phyloP scores from a whole-genome alignment of 2,888 invertebrate genomes.

The Pristionchus fissidentatus region DNA sequence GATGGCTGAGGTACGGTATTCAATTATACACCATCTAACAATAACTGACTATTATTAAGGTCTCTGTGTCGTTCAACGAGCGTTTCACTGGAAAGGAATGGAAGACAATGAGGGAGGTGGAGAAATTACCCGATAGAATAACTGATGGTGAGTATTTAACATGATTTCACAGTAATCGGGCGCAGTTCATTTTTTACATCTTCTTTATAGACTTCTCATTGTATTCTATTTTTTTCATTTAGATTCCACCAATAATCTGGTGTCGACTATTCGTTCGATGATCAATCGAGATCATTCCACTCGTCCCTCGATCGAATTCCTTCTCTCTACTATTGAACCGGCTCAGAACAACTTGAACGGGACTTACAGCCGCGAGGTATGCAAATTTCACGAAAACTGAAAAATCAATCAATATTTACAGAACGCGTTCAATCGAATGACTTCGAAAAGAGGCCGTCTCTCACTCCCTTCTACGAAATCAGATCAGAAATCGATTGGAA shows the following conservation, averaged over 20 bases:
- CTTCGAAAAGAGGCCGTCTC: not conserved
- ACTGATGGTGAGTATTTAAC: not conserved
- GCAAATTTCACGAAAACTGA: not conserved
- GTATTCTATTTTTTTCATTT: not conserved
- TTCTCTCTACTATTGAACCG: not conserved
- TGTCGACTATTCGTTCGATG: not conserved
- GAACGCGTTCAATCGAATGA: not conserved
- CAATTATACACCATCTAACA: no score
- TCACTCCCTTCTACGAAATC: not conserved
- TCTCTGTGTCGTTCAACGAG: not conserved
- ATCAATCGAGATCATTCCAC: not conserved
- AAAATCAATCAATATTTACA: not conserved
- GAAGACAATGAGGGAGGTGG: not conserved
- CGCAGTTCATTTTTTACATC: not conserved
- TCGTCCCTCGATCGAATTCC: not conserved
- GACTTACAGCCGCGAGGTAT: not conserved
- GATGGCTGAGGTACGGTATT: constrained; percentile 22
- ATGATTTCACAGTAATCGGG: no score
- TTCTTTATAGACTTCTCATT: not conserved
- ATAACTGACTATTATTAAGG: not conserved
- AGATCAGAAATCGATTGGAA: not conserved
- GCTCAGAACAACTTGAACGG: not conserved
- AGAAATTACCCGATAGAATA: not conserved
- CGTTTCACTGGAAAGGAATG: not conserved
- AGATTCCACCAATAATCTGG: not conserved